Base-by-base conservation (phyloP, 2,113 vertebrate genomes). In the Excalfactoria chinensis region DNA sequence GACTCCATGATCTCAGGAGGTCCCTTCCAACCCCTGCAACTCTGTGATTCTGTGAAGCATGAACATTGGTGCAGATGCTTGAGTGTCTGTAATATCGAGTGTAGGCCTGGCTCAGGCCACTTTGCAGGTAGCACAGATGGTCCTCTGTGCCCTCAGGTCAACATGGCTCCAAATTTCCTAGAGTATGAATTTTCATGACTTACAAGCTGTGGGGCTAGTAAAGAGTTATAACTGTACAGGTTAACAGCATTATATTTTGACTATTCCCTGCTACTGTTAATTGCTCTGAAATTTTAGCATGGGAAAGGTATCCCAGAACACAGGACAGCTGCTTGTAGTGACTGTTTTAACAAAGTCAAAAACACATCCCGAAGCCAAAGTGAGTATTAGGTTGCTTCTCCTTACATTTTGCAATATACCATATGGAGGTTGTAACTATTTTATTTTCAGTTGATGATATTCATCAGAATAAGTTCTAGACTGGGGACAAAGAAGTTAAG, bases 61-160 rank as follows among this genome's bases (percentile, higher is more conserved):
- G 72, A 95, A 90, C 43, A 14, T 46, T 35, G 66, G 64, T 72
- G 89, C 49, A 89, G 88, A 68, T 2, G 3, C 34, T 4, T 71
- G 77, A 86, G 89, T 13, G 16, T 91, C 34, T 89, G 55, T 72
- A 74, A 68, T 64, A 72, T 95, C 34, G 46, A 62, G 71, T 48
- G 7, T 63, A 91, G 90, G 80, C 74, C 84, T 93, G 87, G 83
- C 64, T 90, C 35, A 48, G 9, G 79, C 75, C 83, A 85, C 3
- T 80, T 91, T 91, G 89, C 86, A 96, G 91, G 84, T 80, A 96
- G 87, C 87, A 62, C 68, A 94, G 80, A 55, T 93, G 62, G 48
- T 58, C 84, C 77, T 95, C 75, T 6, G 4, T 92, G 90, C 86
- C 88, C 86, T 93, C 80, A 94, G 90, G 91, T 97, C 95, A 97